Conservation (phyloP, 2,888 invertebrate genomes). For the Eueremaeus valkanovi region DNA sequence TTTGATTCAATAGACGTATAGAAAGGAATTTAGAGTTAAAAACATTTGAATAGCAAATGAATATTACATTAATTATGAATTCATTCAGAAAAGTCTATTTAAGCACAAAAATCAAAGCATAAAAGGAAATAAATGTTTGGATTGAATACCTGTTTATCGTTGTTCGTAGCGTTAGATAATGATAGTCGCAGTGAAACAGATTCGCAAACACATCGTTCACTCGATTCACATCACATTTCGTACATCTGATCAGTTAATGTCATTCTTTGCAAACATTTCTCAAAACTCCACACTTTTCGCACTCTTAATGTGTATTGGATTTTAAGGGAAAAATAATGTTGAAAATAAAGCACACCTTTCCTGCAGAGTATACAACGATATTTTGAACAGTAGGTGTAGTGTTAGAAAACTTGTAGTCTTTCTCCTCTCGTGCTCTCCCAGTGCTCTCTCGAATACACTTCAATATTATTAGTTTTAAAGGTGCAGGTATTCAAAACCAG, state of each 20-base stretch:
- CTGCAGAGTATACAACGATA: not conserved
- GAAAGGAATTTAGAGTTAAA: too few relatives aligned
- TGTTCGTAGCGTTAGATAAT: too few relatives aligned
- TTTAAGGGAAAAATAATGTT: not conserved
- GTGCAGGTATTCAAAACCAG: constrained; percentile 24
- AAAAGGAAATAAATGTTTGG: too few relatives aligned
- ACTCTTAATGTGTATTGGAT: not conserved
- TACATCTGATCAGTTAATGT: not conserved
- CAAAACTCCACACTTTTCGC: not conserved
- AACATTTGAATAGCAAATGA: too few relatives aligned
- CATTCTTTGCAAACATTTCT: not conserved
- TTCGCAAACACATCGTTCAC: too few relatives aligned
- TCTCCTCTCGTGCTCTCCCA: not conserved
- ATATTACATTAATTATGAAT: too few relatives aligned
- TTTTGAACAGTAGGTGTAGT: constrained; percentile 14
- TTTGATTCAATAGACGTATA: too few relatives aligned
- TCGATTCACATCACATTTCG: not conserved
- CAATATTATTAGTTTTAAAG: not conserved
- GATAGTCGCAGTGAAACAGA: too few relatives aligned
- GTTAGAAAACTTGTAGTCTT: not conserved
- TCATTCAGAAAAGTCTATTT: too few relatives aligned
- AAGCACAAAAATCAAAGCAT: too few relatives aligned
- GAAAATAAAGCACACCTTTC: not conserved
- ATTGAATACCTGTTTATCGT: too few relatives aligned
- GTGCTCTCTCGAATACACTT: constrained; percentile 7